A percentile compares a stretch with the other conserved stretches of the same genome.
Conservation (phyloP, 1,140 invertebrate species). For the Papilio dardanus region DNA sequence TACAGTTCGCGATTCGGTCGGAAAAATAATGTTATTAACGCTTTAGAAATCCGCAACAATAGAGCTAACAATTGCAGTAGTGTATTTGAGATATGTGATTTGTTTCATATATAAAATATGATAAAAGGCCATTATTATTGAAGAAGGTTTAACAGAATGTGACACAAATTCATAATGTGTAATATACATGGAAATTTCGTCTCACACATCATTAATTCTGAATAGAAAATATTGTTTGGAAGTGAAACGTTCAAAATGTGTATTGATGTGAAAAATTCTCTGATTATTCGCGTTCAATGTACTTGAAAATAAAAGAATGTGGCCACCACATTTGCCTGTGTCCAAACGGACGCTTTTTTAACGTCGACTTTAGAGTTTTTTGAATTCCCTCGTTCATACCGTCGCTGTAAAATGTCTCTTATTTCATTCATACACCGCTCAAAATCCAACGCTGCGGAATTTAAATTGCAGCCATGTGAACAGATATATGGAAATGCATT, state of each 20-base stretch:
- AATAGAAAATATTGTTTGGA: slow-evolving; percentile 22
- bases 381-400: too few species aligned
- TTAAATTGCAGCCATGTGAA: too few species aligned
- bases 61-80: background rate
- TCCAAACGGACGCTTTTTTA: too few species aligned
- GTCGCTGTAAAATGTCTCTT: too few species aligned
- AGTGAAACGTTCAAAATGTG: slow-evolving; percentile 16
- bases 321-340: background rate
- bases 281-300: background rate
- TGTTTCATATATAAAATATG: background rate
- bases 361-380: too few species aligned
- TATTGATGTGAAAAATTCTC: background rate
- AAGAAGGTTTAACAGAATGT: slow-evolving; percentile 18
- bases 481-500: too few species aligned
- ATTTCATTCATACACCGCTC: too few species aligned
- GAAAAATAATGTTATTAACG: too few species aligned
- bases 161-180: slow-evolving; percentile 21
- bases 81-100: background rate
- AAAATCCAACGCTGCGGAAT: too few species aligned
- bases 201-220: slow-evolving; percentile 16
- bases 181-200: slow-evolving; percentile 30
- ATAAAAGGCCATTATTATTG: slow-evolving; percentile 1
- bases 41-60: background rate
- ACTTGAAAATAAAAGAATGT: background rate
- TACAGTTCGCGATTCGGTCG: too few species aligned